A percentile compares a stretch with the other conserved stretches of the same genome.
Evolutionary conservation across 2,113 vertebrate species (phyloP).

Genomic region (Rhinogobius similis): DNA sequence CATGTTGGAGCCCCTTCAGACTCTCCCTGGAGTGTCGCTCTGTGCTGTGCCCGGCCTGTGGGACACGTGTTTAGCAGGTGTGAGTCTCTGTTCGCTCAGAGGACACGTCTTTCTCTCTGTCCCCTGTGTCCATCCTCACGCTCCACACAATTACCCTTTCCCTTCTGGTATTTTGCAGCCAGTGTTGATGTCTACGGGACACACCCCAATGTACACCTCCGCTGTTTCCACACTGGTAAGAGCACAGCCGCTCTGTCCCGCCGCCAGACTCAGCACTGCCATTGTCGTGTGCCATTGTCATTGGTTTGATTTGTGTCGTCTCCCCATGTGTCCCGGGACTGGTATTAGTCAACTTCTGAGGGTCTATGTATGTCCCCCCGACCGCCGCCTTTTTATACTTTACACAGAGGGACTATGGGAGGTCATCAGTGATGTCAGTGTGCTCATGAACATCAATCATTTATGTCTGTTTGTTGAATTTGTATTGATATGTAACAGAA

Average conservation of each 20-base stretch:
- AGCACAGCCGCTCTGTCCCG: conserved; percentile 38
- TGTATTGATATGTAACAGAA: conserved; percentile 3
- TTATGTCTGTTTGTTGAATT: conserved; percentile 24
- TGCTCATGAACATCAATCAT: conserved; percentile 35
- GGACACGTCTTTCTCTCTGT: conserved; percentile 12
- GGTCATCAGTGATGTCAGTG: conserved; percentile 41
- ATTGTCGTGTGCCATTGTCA: conserved; percentile 47
- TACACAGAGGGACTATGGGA: conserved; percentile 15
- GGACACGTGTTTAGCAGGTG: conserved; percentile 10
- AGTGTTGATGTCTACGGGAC: conserved; percentile 82
- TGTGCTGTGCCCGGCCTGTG: conserved; percentile 10
- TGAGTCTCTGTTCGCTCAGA: conserved; percentile 3
- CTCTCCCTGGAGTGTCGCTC: background rate
- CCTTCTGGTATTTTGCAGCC: conserved; percentile 80
- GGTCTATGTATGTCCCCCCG: conserved; percentile 18
- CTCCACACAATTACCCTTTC: conserved; percentile 62
- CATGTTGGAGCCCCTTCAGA: background rate
- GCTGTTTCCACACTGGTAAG: conserved; percentile 84
- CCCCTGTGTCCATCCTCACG: conserved; percentile 28
- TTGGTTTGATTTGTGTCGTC: conserved; percentile 34
- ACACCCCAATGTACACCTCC: conserved; percentile 83
- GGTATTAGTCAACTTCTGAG: conserved; percentile 16
- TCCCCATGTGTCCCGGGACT: conserved; percentile 17
- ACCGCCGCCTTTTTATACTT: conserved; percentile 29
- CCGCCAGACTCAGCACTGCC: background rate